Evolutionary conservation across 1,140 invertebrate genomes (phyloP), one percentile per base, ranked within the genome.

Genomic region (Aphidius ervi): DNA sequence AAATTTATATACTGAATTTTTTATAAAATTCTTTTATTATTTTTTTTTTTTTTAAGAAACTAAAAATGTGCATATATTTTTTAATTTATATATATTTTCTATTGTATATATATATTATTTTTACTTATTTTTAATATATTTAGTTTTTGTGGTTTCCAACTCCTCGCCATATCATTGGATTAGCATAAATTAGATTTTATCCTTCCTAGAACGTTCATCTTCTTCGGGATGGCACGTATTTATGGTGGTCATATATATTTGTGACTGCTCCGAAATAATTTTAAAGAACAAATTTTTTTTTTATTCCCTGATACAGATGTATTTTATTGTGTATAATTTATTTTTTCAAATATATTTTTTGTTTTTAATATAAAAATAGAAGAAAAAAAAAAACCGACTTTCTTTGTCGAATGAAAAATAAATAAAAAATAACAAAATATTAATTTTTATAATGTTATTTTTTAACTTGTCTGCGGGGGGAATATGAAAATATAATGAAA

Each of bases 181-280:
- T 80, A 79, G 76, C 78, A 80, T 80, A 80, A 72, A 78, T 80
- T 79, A 78, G 71, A 76, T 76, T 75, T 80, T 80, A 80, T 80
- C 75, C 75, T 80, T 80, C 78, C 69, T 70, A 74, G 77, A 80
- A 79, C 70, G 71, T 75, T 70, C 70, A 67, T 78, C 75, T 74
- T 74, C 70, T 67, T 61, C 46, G n/a, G 43, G 49, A 40, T 53
- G 58, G 52, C 59, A 43, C 46, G 54, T 63, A 63, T 63, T 63
- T 63, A 63, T 63, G 46, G 53, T 56, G 43, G 58, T 50, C 58
- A 63, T 63, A 63, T 63, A 59, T 63, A 59, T 63, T 40, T 40
- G 23, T 46, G 45, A 58, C 37, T 53, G 37, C 37, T 20, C 43
- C 41, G 42, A 50, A 59, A 31, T 31, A 31, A 31, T 6, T 46